phyloP scores from a whole-genome alignment of 2,113 vertebrate genomes.

The Trichomycterus rosablanca region DNA sequence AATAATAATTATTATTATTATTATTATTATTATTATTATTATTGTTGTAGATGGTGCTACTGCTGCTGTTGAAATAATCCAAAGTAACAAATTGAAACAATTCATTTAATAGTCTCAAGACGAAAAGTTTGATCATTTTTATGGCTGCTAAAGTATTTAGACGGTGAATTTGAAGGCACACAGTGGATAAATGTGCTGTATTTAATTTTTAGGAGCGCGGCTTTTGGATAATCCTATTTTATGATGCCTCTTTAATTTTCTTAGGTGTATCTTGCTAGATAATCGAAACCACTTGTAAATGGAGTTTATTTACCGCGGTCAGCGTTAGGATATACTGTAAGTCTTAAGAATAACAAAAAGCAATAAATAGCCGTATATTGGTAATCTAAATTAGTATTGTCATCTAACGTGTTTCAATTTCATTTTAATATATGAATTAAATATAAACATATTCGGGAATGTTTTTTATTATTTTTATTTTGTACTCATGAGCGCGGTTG shows the following conservation, averaged over 20 bases:
- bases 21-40: neutral
- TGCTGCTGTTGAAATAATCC: no score
- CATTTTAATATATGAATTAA: neutral
- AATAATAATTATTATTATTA: slow-evolving; percentile 1
- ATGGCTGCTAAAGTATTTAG: neutral
- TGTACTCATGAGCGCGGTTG: no score
- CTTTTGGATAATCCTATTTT: slow-evolving; percentile 29
- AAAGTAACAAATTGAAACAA: no score
- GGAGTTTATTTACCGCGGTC: neutral
- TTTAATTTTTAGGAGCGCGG: slow-evolving; percentile 20
- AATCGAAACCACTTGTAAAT: slow-evolving; percentile 6
- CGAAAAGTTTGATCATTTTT: neutral
- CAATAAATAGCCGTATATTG: no score
- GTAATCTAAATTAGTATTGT: no score
- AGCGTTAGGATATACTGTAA: no score
- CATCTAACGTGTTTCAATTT: no score
- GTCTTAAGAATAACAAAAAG: no score
- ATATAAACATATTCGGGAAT: neutral
- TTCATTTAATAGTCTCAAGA: no score
- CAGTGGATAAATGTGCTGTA: slow-evolving; percentile 20
- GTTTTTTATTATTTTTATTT: neutral
- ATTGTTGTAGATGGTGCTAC: neutral
- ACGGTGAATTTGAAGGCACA: neutral
- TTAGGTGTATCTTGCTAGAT: slow-evolving; percentile 9
- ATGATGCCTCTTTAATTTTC: slow-evolving; percentile 27